Percentiles rank a stretch among this genome's conserved stretches.
These are phyloP conservation scores for Trichomalopsis sarcophagae DNA, from an alignment of 1,140 invertebrate genomes.

Conservation along the genomic window DNA sequence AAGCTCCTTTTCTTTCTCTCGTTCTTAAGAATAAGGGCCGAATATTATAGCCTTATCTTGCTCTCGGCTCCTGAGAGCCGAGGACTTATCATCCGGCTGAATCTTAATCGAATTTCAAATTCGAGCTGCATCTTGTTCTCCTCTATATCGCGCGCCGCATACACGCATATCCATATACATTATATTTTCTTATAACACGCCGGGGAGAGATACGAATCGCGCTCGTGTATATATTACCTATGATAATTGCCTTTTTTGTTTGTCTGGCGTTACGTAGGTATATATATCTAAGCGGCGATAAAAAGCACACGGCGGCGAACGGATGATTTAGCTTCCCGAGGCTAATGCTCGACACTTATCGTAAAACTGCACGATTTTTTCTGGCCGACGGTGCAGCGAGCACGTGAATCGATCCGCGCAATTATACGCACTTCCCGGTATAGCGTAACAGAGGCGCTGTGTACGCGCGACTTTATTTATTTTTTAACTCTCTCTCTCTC, in stretches of 20 bases:
- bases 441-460: too few species aligned
- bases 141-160: not conserved
- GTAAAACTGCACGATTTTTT: too few species aligned
- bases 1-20: not conserved
- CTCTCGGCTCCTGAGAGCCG: constrained; percentile 26
- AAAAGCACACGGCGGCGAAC: too few species aligned
- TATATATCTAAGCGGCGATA: not conserved
- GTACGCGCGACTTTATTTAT: not conserved
- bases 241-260: not conserved
- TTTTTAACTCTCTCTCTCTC: not conserved
- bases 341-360: too few species aligned
- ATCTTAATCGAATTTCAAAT: constrained; percentile 49
- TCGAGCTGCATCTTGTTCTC: constrained; percentile 18
- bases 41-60: constrained; percentile 37
- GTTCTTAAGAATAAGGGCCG: not conserved
- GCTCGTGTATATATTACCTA: not conserved
- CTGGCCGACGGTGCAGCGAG: too few species aligned
- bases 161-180: not conserved
- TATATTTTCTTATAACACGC: not conserved
- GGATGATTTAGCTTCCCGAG: too few species aligned
- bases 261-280: not conserved
- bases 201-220: not conserved
- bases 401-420: not conserved
- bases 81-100: constrained; percentile 35
- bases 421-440: not conserved